Percentiles rank a stretch among this genome's conserved stretches.
phyloP scores from a whole-genome alignment of 2,888 invertebrate species.

The Eilema griseolum region DNA sequence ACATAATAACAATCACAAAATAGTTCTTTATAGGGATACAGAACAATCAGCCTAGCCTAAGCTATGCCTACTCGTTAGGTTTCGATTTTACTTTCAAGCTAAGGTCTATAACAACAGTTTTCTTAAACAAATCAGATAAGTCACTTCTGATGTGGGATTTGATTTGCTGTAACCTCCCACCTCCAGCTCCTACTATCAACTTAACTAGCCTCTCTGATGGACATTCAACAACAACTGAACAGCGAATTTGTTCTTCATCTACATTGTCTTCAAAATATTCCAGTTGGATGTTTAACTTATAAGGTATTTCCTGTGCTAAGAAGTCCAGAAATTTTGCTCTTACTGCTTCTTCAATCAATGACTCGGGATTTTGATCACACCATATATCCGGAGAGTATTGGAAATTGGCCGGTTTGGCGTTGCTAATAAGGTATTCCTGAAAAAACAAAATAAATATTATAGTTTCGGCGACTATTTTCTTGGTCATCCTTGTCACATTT shows the following conservation, averaged over 20 bases:
- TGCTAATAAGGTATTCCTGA: conserved; percentile 90
- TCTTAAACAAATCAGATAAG: conserved; percentile 89
- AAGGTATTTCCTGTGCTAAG: conserved; percentile 95
- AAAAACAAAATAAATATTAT: conserved; percentile 44
- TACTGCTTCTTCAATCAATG: conserved; percentile 91
- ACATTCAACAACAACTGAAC: conserved; percentile 89
- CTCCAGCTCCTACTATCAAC: conserved; percentile 89
- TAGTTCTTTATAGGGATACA: no score
- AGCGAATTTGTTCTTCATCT: conserved; percentile 78
- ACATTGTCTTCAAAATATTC: conserved; percentile 89
- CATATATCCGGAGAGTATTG: conserved; percentile 89
- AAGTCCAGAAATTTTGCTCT: conserved; percentile 94
- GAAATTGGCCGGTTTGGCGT: conserved; percentile 90
- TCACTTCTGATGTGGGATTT: conserved; percentile 88
- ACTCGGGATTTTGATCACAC: conserved; percentile 91
- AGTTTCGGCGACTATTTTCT: no score
- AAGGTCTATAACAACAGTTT: conserved; percentile 82
- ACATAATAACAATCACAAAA: not conserved
- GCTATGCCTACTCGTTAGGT: conserved; percentile 23
- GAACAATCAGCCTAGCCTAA: no score
- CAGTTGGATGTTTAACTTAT: conserved; percentile 88
- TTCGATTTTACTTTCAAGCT: conserved; percentile 64
- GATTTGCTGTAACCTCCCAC: conserved; percentile 91
- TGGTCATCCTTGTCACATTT: no score
- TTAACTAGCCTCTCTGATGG: conserved; percentile 88